phyloP scores from a whole-genome alignment of 2,888 invertebrate genomes.

The Elmis aenea region DNA sequence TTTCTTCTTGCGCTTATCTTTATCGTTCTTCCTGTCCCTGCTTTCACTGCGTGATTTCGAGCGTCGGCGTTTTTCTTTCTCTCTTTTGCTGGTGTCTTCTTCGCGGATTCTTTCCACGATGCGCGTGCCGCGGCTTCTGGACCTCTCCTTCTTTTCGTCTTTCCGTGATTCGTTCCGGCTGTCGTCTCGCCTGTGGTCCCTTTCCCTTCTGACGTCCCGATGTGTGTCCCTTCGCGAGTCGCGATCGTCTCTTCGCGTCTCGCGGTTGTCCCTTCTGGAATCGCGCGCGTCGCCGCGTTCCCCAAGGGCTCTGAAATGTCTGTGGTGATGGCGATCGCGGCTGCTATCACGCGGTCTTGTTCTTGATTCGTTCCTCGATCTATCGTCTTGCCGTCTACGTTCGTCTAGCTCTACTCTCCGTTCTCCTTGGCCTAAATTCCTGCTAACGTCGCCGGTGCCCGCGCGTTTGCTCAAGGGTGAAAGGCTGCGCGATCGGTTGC shows the following conservation, averaged over 20 bases:
- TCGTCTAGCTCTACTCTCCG: conserved; percentile 38
- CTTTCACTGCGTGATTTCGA: conserved; percentile 33
- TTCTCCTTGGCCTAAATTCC: conserved; percentile 43
- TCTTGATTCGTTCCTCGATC: conserved; percentile 28
- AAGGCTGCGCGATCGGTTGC: conserved; percentile 45
- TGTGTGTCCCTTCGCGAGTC: conserved; percentile 23
- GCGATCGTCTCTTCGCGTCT: conserved; percentile 11
- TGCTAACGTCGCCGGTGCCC: conserved; percentile 39
- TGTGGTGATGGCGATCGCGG: conserved; percentile 18
- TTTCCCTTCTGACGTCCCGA: conserved; percentile 36
- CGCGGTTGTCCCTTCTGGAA: conserved; percentile 5
- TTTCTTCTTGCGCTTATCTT: conserved; percentile 36
- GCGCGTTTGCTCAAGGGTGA: conserved; percentile 49
- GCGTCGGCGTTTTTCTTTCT: conserved; percentile 28
- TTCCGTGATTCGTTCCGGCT: conserved; percentile 24
- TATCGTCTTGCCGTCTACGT: conserved; percentile 31
- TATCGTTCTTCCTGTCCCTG: conserved; percentile 27
- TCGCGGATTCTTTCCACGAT: conserved; percentile 17
- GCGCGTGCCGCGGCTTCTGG: conserved; percentile 17
- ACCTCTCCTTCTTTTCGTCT: conserved; percentile 14
- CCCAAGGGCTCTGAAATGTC: conserved; percentile 7
- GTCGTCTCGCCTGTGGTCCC: conserved; percentile 38
- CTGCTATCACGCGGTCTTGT: conserved; percentile 35
- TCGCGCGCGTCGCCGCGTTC: conserved; percentile 4
- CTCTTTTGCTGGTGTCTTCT: conserved; percentile 19